These are phyloP conservation scores for Callyntrura sp. DNA, from an alignment of 2,888 invertebrate species.

Conservation along the genomic window DNA sequence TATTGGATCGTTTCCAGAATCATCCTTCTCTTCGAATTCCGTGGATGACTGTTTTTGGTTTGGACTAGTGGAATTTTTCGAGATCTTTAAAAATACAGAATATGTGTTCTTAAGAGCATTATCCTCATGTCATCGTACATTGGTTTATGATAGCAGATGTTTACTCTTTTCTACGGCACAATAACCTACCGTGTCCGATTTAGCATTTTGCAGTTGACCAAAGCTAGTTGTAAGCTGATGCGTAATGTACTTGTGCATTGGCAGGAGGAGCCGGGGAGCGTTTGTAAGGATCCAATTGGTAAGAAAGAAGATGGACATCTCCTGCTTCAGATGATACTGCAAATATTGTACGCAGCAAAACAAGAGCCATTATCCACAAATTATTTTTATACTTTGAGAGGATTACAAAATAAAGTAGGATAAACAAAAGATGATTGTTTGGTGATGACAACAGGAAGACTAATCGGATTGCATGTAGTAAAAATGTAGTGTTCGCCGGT, in stretches of 20 bases:
- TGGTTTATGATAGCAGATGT: no score
- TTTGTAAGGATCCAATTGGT: slow-evolving; percentile 93
- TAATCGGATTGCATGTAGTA: slow-evolving; percentile 3
- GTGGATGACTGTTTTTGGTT: slow-evolving; percentile 8
- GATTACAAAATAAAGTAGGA: background rate
- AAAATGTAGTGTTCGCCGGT: slow-evolving; percentile 29
- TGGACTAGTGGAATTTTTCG: slow-evolving; percentile 1
- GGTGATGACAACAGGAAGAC: background rate
- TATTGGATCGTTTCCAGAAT: no score
- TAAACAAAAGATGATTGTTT: background rate
- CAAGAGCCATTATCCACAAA: background rate
- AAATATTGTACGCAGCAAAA: slow-evolving; percentile 73
- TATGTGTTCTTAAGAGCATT: no score
- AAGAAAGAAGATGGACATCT: slow-evolving; percentile 91
- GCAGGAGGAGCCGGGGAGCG: slow-evolving; percentile 91
- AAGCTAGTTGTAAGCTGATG: slow-evolving; percentile 88
- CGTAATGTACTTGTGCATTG: slow-evolving; percentile 90
- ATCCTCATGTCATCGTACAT: no score
- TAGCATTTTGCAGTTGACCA: slow-evolving; percentile 70
- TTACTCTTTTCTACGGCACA: background rate
- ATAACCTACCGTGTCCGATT: background rate
- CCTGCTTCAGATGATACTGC: slow-evolving; percentile 91
- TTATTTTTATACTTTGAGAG: slow-evolving; percentile 36
- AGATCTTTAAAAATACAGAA: slow-evolving; percentile 10
- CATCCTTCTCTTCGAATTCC: background rate